Evolutionary conservation across 2,113 vertebrate genomes (phyloP).

Genomic region (Chaetodon auriga): DNA sequence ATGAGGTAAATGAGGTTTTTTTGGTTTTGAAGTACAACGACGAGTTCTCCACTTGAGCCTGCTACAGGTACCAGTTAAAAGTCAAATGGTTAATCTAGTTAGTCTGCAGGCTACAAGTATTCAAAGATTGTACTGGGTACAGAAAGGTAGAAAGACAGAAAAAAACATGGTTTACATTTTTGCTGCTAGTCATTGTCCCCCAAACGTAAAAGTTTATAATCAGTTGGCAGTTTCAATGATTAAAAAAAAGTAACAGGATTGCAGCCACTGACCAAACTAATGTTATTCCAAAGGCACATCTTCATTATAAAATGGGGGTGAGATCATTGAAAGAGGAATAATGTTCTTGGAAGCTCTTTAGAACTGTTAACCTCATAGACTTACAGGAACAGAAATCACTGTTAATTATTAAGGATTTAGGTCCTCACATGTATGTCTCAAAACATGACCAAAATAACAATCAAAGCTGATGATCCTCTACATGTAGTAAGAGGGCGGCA

Average conservation of each 20-base stretch:
- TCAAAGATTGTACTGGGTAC: not conserved
- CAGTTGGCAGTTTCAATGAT: not conserved
- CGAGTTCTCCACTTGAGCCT: not conserved
- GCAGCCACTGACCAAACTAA: too few relatives aligned
- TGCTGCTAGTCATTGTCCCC: not conserved
- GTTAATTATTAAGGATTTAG: not conserved
- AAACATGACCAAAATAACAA: not conserved
- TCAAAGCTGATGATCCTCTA: conserved; percentile 1
- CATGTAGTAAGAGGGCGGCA: not conserved
- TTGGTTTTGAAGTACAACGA: not conserved
- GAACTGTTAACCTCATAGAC: not conserved
- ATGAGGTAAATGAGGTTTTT: not conserved
- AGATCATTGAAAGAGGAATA: not conserved
- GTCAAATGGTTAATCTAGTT: not conserved
- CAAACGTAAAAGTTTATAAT: not conserved
- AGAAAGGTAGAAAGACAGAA: not conserved
- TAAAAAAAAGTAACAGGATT: too few relatives aligned
- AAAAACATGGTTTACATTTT: not conserved
- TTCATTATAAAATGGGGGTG: not conserved
- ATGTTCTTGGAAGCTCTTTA: not conserved
- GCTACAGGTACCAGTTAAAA: not conserved
- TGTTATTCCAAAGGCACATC: not conserved
- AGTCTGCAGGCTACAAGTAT: not conserved
- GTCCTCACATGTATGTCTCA: not conserved
- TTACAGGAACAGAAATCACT: not conserved